Percentiles rank a stretch among this genome's conserved stretches.
Conservation (phyloP, 2,888 invertebrate species). For the Chrysolina oricalcia region DNA sequence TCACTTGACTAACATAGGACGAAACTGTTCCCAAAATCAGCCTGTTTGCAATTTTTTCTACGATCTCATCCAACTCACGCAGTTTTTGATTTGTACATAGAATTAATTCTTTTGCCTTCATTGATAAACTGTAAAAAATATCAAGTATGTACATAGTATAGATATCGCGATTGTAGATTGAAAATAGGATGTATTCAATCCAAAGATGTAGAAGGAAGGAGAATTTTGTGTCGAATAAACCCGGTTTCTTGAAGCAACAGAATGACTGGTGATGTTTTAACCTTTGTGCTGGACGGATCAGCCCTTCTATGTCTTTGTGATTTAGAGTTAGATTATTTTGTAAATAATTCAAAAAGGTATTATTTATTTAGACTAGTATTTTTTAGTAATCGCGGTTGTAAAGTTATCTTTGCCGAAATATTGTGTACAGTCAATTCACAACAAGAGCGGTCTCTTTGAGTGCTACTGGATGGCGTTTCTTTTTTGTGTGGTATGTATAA, state of each 20-base stretch:
- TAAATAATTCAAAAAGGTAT: constrained; percentile 39
- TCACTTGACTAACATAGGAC: neutral
- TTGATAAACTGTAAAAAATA: constrained; percentile 33
- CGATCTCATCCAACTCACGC: constrained; percentile 34
- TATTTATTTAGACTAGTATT: constrained; percentile 42
- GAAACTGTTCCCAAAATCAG: neutral
- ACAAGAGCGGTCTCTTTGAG: constrained; percentile 33
- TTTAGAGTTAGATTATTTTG: constrained; percentile 30
- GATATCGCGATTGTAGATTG: constrained; percentile 27
- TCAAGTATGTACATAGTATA: constrained; percentile 36
- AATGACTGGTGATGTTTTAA: neutral
- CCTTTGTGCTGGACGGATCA: neutral
- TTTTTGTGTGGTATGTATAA: constrained; percentile 1
- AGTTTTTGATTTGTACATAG: constrained; percentile 37
- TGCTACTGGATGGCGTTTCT: constrained; percentile 7
- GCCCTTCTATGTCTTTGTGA: neutral
- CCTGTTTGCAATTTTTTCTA: constrained; percentile 32
- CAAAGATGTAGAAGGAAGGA: neutral
- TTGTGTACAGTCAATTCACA: constrained; percentile 19
- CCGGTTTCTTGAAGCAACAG: neutral
- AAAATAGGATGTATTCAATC: constrained; percentile 33
- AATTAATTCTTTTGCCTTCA: constrained; percentile 25
- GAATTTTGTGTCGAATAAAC: neutral
- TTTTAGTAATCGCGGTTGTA: constrained; percentile 28
- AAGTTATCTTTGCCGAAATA: constrained; percentile 34